A percentile compares a stretch with the other conserved stretches of the same genome.
These are phyloP conservation scores for Argyra leucocephala DNA, from an alignment of 2,888 invertebrate species.

Conservation along the genomic window DNA sequence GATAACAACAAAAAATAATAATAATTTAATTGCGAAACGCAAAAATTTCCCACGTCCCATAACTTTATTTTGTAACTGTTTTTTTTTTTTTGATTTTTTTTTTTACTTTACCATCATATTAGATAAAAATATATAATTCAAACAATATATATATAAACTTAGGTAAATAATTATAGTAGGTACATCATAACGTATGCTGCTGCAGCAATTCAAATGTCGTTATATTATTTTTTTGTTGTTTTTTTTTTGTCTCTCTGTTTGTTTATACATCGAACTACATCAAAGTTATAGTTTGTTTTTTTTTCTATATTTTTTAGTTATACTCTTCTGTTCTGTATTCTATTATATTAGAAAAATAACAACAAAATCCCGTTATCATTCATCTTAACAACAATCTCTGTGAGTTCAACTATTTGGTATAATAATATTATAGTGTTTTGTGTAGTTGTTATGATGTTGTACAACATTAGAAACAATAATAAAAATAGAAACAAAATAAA, in stretches of 20 bases:
- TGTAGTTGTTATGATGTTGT: background rate
- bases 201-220: background rate
- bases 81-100: background rate
- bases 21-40: slow-evolving; percentile 6
- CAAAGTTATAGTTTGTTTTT: background rate
- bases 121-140: too few relatives aligned
- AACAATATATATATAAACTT: background rate
- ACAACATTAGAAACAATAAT: background rate
- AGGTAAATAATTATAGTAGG: background rate
- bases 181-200: too few relatives aligned
- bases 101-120: background rate
- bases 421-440: background rate
- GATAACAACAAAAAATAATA: background rate
- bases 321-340: too few relatives aligned
- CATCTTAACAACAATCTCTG: background rate
- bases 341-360: background rate
- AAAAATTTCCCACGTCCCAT: slow-evolving; percentile 4
- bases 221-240: background rate
- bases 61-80: background rate
- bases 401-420: background rate
- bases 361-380: background rate
- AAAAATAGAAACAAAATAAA: background rate
- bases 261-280: background rate
- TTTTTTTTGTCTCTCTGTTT: background rate
- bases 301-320: background rate